Conservation (phyloP, 23 tunicate species). For the Trididemnum miniatum region DNA sequence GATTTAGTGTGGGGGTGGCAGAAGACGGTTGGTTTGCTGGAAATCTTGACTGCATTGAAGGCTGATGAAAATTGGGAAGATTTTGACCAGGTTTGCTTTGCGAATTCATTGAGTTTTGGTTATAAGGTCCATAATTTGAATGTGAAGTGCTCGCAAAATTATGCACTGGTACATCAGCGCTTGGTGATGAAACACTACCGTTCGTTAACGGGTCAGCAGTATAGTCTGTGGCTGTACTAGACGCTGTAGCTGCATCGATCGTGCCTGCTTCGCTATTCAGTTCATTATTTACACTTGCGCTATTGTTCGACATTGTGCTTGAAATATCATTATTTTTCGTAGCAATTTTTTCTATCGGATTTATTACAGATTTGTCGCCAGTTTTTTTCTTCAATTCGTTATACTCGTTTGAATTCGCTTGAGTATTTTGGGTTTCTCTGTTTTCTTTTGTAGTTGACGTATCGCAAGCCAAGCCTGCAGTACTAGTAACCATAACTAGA, state of each 20-base stretch:
- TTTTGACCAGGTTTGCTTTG: background rate
- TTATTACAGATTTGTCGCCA: background rate
- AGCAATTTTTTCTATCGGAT: background rate
- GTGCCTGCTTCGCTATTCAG: background rate
- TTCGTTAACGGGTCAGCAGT: background rate
- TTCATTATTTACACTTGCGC: background rate
- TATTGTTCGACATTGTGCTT: background rate
- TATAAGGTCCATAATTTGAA: background rate
- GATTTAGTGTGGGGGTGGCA: conserved; percentile 53
- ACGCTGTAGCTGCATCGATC: background rate
- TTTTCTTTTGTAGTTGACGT: conserved; percentile 37
- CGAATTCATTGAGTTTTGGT: background rate
- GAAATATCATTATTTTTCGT: background rate
- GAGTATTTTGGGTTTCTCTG: conserved; percentile 36
- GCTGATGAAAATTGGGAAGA: conserved; percentile 8
- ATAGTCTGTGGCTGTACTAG: background rate
- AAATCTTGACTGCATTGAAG: conserved; percentile 6
- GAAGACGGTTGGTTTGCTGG: conserved; percentile 10
- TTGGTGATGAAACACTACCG: background rate
- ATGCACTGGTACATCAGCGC: background rate
- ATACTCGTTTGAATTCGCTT: conserved; percentile 7
- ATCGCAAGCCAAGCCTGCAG: conserved; percentile 33
- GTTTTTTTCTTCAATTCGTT: background rate
- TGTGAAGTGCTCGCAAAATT: background rate
- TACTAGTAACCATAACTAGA: conserved; percentile 56